Evolutionary conservation across 2,113 vertebrate genomes (phyloP).

Genomic region (Morone saxatilis): DNA sequence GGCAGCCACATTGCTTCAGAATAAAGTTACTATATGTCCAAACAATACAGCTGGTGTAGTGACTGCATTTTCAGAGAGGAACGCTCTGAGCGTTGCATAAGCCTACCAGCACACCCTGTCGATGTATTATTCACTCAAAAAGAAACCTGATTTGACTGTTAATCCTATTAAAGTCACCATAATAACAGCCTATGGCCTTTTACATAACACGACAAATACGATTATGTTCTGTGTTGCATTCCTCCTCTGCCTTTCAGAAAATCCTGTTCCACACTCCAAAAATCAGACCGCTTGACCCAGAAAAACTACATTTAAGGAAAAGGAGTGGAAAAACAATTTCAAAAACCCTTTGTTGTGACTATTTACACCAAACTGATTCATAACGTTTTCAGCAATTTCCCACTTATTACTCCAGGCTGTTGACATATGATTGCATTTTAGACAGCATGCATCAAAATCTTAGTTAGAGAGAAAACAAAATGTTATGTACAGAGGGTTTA

Average conservation of each 20-base stretch:
- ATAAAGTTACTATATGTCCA: neutral
- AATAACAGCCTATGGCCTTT: constrained; percentile 52
- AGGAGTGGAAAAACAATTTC: constrained; percentile 1
- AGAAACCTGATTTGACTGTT: constrained; percentile 47
- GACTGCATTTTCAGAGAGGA: neutral
- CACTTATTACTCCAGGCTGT: neutral
- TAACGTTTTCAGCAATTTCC: neutral
- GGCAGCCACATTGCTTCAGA: neutral
- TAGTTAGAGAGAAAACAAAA: neutral
- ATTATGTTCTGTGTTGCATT: constrained; percentile 57
- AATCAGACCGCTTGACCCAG: constrained; percentile 34
- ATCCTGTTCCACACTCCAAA: constrained; percentile 36
- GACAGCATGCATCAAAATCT: neutral
- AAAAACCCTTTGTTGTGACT: neutral
- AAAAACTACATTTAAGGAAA: constrained; percentile 20
- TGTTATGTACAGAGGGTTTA: neutral
- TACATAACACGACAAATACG: constrained; percentile 66
- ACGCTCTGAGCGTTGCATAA: constrained; percentile 39
- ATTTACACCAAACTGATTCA: neutral
- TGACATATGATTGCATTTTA: neutral
- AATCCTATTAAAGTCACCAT: constrained; percentile 70
- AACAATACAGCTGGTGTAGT: neutral
- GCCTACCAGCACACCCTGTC: constrained; percentile 20
- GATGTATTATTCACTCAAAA: constrained; percentile 39
- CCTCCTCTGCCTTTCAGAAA: constrained; percentile 49